These are phyloP conservation scores for Peucedramus taeniatus DNA, from an alignment of 2,113 vertebrate genomes.

Conservation along the genomic window DNA sequence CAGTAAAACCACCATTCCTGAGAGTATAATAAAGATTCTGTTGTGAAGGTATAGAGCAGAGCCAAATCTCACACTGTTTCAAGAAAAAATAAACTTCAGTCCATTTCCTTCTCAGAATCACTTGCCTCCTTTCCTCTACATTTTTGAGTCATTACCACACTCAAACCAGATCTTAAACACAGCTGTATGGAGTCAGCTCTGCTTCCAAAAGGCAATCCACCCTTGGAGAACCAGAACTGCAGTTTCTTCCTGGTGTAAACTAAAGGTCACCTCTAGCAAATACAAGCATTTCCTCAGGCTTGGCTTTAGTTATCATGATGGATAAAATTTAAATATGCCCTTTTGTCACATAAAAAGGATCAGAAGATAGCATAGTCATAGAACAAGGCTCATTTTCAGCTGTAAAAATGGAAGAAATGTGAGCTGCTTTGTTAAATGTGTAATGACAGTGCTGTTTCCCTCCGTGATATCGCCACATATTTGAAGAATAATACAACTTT, in stretches of 20 bases:
- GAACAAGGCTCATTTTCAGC: background rate
- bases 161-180: background rate
- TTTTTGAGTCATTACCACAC: background rate
- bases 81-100: conserved; percentile 16
- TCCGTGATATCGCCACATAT: background rate
- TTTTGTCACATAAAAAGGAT: conserved; percentile 6
- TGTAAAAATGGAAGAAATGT: background rate
- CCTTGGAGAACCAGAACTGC: background rate
- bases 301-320: background rate
- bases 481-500: background rate
- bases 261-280: conserved; percentile 14
- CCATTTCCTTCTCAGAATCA: conserved; percentile 6
- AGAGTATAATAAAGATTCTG: background rate
- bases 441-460: background rate
- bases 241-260: background rate
- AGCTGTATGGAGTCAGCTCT: background rate
- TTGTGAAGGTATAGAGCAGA: background rate
- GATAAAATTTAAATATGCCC: conserved; percentile 22
- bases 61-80: background rate
- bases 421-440: background rate
- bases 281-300: background rate
- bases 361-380: background rate
- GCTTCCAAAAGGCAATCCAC: background rate
- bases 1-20: background rate
- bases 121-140: background rate